Evolutionary conservation across 2,797 vertebrate species (phyloP), one percentile per base, ranked within the genome.

Genomic region (Semotilus atromaculatus): DNA sequence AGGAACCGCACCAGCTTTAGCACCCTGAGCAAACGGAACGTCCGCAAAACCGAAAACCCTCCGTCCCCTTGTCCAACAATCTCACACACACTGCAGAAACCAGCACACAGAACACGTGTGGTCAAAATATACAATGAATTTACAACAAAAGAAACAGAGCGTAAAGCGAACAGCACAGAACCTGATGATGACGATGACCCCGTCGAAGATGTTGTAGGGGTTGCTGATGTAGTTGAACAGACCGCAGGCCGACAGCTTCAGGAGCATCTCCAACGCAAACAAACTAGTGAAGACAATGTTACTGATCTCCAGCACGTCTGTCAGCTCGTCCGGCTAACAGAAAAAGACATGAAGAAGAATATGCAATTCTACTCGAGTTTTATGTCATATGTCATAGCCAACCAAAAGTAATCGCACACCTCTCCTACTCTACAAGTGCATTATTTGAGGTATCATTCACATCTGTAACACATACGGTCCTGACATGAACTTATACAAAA

Each of bases 251-350:
- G 86, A 86, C 31, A 90, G 70, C 83, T 90, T 90, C 68, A 90
- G 75, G 40, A 90, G 78, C 89, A 90, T 90, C 85, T 90, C 89
- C 58, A 90, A 84, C n/a, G 83, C 84, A 77, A 90, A 90, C 77
- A 90, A 84, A 55, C 89, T 90, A 51, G 89, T 90, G 86, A 90
- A 90, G 85, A 90, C 89, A 29, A 88, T 89, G 40, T 90, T 90
- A 87, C 89, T 90, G 88, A 90, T 88, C 80, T 85, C 78, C 88
- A 89, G 36, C 77, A 97, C 95, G 0, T 97, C 97, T 81, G 97
- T 99, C 94, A 99, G 89, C 93, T 97, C 97, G 0, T 97, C 96
- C 0, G 97, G 97, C 97, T 99, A 84, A 0, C 43, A 77, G 60
- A 75, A 45, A 68, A 23, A 72, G 16, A 77, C 21, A 51, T n/a